phyloP scores from a whole-genome alignment of 2,888 invertebrate genomes.

The Fabriciana adippe region DNA sequence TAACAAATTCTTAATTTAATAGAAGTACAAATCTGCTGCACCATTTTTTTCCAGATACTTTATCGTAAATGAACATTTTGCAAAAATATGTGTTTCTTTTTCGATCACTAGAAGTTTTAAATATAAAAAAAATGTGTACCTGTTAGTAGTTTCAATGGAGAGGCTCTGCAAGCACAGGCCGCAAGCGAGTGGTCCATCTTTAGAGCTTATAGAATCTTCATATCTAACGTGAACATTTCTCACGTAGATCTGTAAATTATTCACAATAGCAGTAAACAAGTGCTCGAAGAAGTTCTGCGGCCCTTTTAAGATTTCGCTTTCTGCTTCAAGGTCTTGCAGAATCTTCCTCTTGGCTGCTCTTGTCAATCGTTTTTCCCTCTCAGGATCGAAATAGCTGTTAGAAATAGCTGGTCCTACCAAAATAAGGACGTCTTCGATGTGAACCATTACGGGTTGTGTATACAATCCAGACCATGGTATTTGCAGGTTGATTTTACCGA shows the following conservation, averaged over 20 bases:
- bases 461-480: slow-evolving; percentile 91
- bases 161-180: slow-evolving; percentile 90
- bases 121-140: slow-evolving; percentile 64
- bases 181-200: slow-evolving; percentile 85
- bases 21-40: too few species aligned
- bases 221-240: slow-evolving; percentile 91
- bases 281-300: slow-evolving; percentile 87
- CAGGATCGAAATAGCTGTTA: slow-evolving; percentile 86
- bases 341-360: slow-evolving; percentile 88
- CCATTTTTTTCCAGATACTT: too few species aligned
- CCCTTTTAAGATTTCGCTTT: slow-evolving; percentile 82
- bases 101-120: too few species aligned
- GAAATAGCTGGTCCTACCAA: slow-evolving; percentile 89
- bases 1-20: not conserved
- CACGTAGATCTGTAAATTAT: slow-evolving; percentile 90
- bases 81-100: too few species aligned
- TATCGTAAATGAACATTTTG: too few species aligned
- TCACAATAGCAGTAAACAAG: slow-evolving; percentile 88
- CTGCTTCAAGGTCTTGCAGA: slow-evolving; percentile 85
- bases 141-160: slow-evolving; percentile 91
- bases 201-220: slow-evolving; percentile 87
- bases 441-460: slow-evolving; percentile 87
- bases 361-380: slow-evolving; percentile 86
- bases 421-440: slow-evolving; percentile 89
- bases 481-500: slow-evolving; percentile 87